phyloP scores from a whole-genome alignment of 2,888 invertebrate species.

The Actias luna region DNA sequence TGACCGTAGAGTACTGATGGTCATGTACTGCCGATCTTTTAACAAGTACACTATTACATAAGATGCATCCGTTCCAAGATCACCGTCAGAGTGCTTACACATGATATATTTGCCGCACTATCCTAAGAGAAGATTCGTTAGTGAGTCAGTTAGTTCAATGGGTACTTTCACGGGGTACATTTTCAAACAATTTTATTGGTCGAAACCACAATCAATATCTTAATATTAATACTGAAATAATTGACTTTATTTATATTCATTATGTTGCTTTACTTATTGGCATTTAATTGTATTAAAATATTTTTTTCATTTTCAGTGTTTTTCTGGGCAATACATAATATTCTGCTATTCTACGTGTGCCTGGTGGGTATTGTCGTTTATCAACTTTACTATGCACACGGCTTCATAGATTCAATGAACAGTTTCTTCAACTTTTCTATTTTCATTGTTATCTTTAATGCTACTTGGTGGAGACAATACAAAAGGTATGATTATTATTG shows the following conservation, averaged over 20 bases:
- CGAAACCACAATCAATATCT: not conserved
- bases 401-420: conserved; percentile 36
- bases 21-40: too few species aligned
- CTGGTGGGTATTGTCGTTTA: conserved; percentile 35
- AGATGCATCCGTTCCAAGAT: too few species aligned
- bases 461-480: conserved; percentile 36
- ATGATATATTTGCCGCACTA: too few species aligned
- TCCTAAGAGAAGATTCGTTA: too few species aligned
- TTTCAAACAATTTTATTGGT: not conserved
- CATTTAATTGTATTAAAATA: not conserved
- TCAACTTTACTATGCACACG: conserved; percentile 35
- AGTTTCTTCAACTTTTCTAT: conserved; percentile 43
- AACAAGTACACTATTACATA: too few species aligned
- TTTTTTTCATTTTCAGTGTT: conserved; percentile 22
- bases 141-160: too few species aligned
- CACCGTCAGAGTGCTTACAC: too few species aligned
- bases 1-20: too few species aligned
- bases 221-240: not conserved
- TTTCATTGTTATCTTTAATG: conserved; percentile 31
- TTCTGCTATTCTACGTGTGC: conserved; percentile 31
- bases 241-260: not conserved
- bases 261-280: not conserved
- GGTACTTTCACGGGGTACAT: too few species aligned
- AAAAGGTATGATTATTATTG: conserved; percentile 36
- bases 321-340: conserved; percentile 35